Evolutionary conservation across 1,140 invertebrate genomes (phyloP).

Genomic region (Aphis craccivora): DNA sequence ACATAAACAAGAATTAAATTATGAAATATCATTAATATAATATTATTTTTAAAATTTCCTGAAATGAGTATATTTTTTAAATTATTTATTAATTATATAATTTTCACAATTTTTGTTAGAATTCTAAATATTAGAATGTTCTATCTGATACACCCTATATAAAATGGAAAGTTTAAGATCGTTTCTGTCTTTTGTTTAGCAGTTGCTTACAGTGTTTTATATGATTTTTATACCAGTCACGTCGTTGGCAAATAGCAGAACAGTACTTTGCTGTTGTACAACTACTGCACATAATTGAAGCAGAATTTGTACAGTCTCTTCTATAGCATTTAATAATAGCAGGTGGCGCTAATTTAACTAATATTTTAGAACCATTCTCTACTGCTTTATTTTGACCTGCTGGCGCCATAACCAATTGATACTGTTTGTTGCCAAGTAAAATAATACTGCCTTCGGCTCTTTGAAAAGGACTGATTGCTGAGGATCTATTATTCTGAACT

Average conservation of each 20-base stretch:
- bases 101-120: no score
- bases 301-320: background rate
- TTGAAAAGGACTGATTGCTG: background rate
- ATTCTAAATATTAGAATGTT: no score
- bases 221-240: slow-evolving; percentile 6
- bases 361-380: background rate
- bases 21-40: no score
- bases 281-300: slow-evolving; percentile 35
- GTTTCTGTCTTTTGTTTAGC: background rate
- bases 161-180: no score
- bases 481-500: background rate
- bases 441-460: background rate
- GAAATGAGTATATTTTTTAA: no score
- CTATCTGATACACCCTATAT: no score
- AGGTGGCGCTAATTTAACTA: background rate
- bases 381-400: background rate
- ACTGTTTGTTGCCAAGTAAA: slow-evolving; percentile 22
- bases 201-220: slow-evolving; percentile 18
- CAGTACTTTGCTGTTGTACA: slow-evolving; percentile 39
- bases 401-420: background rate
- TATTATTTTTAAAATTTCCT: no score
- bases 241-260: slow-evolving; percentile 15
- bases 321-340: background rate
- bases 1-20: no score
- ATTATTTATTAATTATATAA: no score